Base-by-base conservation (phyloP, 2,797 vertebrate genomes). In the Manis pentadactyla region DNA sequence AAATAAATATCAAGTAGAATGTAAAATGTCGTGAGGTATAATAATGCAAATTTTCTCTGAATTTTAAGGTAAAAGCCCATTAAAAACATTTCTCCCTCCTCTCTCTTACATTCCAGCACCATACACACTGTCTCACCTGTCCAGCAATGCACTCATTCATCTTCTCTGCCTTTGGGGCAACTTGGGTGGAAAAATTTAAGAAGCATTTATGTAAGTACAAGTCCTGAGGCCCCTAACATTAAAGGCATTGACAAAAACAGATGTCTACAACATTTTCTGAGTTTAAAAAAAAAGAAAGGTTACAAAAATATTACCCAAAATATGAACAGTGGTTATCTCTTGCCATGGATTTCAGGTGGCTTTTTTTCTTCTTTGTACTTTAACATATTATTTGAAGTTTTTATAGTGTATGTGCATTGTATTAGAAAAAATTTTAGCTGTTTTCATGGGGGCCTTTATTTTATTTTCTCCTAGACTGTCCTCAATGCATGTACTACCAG, bases 81-180 rank as follows among this genome's bases (percentile, higher is more conserved):
- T 74, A 92, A 78, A 87, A 31, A 71, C 57, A 18, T 81, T 93
- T 89, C 34, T 77, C 21, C 53, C 21, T 6, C 53, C 21, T 6
- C 5, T 74, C 2, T 46, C 46, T 59, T 64, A 25, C 27, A 66
- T 49, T 61, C 59, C 55, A 95, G 74, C 55, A 12, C 1, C 27
- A 66, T 25, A 61, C 18, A 13, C 46, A 21, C 7, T 7, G 64
- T 46, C 78, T 92, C 59, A 12, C 37, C 73, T 5, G 14, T 57
- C 61, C 81, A 55, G 55, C 66, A 88, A 77, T 34, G 19, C 84
- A 37, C 83, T 78, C 89, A 53, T 94, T 90, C 31, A 78, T 95
- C 81, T 95, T 97, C 84, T 95, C 95, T 83, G 90, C 88, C 95
- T 90, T 85, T 79, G 53, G 90, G 82, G 81, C 82, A 79, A 93